Percentiles rank a stretch among this genome's conserved stretches.
These are phyloP conservation scores for Corythaeola cristata DNA, from an alignment of 2,113 vertebrate genomes.

Conservation along the genomic window DNA sequence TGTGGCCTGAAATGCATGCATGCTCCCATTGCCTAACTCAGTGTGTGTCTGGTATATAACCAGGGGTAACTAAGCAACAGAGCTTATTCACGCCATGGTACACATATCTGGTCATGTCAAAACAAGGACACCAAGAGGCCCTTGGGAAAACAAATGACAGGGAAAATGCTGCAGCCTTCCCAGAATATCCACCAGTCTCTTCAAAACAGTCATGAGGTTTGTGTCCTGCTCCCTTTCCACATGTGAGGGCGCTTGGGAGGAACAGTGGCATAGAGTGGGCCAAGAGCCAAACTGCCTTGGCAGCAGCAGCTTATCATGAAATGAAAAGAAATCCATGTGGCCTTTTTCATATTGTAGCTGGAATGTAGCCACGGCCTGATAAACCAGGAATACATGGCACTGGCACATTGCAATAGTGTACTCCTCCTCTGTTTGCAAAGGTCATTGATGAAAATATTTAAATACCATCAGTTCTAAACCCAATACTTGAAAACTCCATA, in stretches of 20 bases:
- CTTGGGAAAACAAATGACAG: not conserved
- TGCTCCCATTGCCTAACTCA: not conserved
- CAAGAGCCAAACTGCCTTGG: not conserved
- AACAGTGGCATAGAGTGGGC: not conserved
- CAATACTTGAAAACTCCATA: not conserved
- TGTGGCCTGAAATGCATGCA: not conserved
- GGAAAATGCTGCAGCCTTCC: not conserved
- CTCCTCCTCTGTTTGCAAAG: not conserved
- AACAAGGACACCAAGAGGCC: not conserved
- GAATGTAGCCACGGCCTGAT: not conserved
- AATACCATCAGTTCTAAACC: not conserved
- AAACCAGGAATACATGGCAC: not conserved
- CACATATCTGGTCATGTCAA: not conserved
- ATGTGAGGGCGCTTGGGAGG: not conserved
- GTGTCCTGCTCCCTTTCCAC: not conserved
- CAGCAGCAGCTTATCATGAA: not conserved
- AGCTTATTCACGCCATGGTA: fast-evolving
- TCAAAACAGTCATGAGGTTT: not conserved
- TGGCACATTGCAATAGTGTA: not conserved
- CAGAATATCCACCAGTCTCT: not conserved
- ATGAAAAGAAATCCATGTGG: not conserved
- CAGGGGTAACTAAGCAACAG: not conserved
- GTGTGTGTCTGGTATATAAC: not conserved
- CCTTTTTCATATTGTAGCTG: not conserved
- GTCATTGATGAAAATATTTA: not conserved